These are phyloP conservation scores for Andricus grossulariae DNA, from an alignment of 1,140 invertebrate species.

Conservation along the genomic window DNA sequence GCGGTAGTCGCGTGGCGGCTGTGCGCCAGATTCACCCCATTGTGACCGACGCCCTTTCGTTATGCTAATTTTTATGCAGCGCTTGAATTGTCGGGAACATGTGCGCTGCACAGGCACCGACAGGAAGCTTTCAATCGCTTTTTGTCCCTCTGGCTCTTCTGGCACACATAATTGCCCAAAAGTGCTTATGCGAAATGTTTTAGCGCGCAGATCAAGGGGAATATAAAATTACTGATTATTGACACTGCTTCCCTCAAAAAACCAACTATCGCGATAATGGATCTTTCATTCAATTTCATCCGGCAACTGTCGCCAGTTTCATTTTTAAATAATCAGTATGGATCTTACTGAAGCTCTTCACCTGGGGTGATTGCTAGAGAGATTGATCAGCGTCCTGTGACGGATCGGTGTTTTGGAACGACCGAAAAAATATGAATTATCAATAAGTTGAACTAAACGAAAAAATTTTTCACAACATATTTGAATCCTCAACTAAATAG, in stretches of 20 bases:
- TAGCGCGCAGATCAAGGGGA: not conserved
- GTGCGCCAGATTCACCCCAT: conserved; percentile 20
- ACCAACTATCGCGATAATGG: too few species aligned
- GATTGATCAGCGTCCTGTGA: too few species aligned
- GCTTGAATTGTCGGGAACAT: conserved; percentile 16
- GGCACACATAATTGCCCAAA: not conserved
- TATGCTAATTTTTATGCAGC: conserved; percentile 19
- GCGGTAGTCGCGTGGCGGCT: conserved; percentile 1
- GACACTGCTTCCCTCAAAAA: not conserved
- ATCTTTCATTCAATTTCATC: too few species aligned
- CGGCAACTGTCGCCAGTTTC: too few species aligned
- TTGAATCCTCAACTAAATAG: too few species aligned
- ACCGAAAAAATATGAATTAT: too few species aligned
- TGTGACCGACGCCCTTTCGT: conserved; percentile 20
- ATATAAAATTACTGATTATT: not conserved
- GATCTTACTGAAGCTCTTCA: too few species aligned
- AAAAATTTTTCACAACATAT: too few species aligned
- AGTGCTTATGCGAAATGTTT: not conserved
- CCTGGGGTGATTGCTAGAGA: too few species aligned
- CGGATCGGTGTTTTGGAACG: too few species aligned
- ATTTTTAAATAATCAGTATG: too few species aligned
- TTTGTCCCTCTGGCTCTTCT: not conserved
- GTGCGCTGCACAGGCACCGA: not conserved
- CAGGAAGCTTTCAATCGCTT: conserved; percentile 16
- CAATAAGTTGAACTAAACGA: too few species aligned